These are phyloP conservation scores for Meandrina meandrites DNA, from an alignment of 92 coral and sea anemone species.

Conservation along the genomic window DNA sequence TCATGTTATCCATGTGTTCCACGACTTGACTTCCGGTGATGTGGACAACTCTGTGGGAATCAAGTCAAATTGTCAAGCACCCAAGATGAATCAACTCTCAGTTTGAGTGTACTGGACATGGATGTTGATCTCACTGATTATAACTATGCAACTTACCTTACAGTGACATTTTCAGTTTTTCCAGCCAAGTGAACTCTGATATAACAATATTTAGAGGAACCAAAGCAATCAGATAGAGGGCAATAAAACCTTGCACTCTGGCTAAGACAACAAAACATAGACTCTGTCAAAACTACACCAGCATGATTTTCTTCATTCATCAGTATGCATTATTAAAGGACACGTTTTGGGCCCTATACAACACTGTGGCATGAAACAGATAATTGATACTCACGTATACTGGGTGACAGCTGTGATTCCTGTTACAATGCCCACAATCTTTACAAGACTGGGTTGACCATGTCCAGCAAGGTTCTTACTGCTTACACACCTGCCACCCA, in stretches of 20 bases:
- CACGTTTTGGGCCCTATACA: no score
- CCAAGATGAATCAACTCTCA: no score
- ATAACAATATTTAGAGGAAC: conserved; percentile 78
- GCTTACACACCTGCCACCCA: background rate
- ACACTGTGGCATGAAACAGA: no score
- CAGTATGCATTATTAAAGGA: no score
- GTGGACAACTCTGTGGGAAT: no score
- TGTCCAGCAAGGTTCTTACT: background rate
- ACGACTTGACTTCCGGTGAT: no score
- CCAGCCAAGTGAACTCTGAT: conserved; percentile 86
- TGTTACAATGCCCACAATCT: conserved; percentile 78
- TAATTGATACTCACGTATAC: conserved; percentile 90
- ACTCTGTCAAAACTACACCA: background rate
- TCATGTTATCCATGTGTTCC: no score
- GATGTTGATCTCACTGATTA: no score
- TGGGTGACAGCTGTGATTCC: conserved; percentile 83
- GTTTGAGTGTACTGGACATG: no score
- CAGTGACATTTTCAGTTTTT: conserved; percentile 77
- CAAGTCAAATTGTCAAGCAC: no score
- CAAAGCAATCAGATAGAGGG: conserved; percentile 67
- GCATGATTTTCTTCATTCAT: no score
- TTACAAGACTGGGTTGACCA: conserved; percentile 33
- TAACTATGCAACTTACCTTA: conserved; percentile 62
- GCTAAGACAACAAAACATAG: conserved; percentile 18
- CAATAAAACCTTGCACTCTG: conserved; percentile 89